Conservation (phyloP, 1,140 invertebrate genomes). For the Drosophila willistoni region DNA sequence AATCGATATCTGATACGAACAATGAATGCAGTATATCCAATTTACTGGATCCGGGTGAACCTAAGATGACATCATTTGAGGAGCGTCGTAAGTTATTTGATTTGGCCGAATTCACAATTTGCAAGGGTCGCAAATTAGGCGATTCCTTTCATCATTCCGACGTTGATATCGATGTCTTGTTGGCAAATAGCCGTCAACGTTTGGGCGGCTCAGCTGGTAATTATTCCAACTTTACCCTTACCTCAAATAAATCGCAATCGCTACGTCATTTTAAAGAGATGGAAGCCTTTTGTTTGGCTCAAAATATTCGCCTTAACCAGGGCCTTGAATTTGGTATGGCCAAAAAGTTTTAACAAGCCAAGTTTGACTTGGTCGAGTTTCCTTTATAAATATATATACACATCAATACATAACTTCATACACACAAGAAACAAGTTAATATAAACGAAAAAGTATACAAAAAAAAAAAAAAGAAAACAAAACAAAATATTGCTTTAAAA, state of each 20-base stretch:
- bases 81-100: conserved; percentile 34
- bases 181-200: background rate
- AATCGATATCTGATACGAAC: background rate
- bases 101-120: conserved; percentile 32
- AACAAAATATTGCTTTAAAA: no score
- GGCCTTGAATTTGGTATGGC: background rate
- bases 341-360: background rate
- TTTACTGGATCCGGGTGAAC: no score
- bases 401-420: background rate
- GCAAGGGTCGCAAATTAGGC: conserved; percentile 34
- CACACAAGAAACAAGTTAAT: no score
- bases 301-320: conserved; percentile 41
- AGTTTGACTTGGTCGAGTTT: no score
- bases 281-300: conserved; percentile 42
- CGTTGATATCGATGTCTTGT: background rate
- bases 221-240: background rate
- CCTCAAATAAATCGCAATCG: background rate
- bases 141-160: background rate
- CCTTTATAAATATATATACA: background rate
- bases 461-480: no score
- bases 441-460: no score
- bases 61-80: background rate
- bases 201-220: background rate
- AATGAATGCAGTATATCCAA: background rate
- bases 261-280: background rate